These are phyloP conservation scores for Amorpha juglandis DNA, from an alignment of 2,888 invertebrate species.

Conservation along the genomic window DNA sequence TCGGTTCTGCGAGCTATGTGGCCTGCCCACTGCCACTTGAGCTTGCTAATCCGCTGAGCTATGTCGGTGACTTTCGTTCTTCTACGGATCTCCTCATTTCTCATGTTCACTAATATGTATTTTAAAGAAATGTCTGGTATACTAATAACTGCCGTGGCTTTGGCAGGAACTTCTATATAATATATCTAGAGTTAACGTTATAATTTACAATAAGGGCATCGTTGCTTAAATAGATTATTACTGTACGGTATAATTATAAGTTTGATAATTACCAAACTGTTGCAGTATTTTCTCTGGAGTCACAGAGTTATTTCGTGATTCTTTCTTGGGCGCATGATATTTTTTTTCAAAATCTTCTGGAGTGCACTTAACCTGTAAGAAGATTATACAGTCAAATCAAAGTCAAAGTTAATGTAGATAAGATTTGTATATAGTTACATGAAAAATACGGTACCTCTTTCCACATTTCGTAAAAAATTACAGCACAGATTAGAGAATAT, in stretches of 20 bases:
- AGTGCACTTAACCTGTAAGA: conserved; percentile 74
- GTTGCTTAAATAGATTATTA: too few relatives aligned
- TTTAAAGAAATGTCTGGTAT: too few relatives aligned
- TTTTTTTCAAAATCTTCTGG: conserved; percentile 78
- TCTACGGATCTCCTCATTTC: too few relatives aligned
- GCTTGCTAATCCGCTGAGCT: too few relatives aligned
- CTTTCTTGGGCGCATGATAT: conserved; percentile 63
- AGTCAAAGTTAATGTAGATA: background rate
- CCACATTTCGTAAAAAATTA: conserved; percentile 96
- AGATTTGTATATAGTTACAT: background rate
- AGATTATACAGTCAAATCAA: background rate
- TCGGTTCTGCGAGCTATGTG: too few relatives aligned
- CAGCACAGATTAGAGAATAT: conserved; percentile 95
- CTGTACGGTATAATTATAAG: too few relatives aligned
- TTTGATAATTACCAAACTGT: conserved; percentile 67
- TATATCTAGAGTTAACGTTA: background rate
- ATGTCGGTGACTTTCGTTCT: too few relatives aligned
- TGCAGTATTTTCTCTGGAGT: conserved; percentile 81
- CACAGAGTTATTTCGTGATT: conserved; percentile 77
- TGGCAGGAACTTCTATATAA: background rate
- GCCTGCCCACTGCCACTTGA: too few relatives aligned
- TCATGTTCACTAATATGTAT: too few relatives aligned
- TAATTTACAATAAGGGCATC: background rate
- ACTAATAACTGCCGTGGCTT: too few relatives aligned
- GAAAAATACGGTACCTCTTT: conserved; percentile 85